Evolutionary conservation across 53 echinoderm and acorn worm genomes (phyloP), one percentile per base, ranked within the genome.

Genomic region (Luidia sarsii): DNA sequence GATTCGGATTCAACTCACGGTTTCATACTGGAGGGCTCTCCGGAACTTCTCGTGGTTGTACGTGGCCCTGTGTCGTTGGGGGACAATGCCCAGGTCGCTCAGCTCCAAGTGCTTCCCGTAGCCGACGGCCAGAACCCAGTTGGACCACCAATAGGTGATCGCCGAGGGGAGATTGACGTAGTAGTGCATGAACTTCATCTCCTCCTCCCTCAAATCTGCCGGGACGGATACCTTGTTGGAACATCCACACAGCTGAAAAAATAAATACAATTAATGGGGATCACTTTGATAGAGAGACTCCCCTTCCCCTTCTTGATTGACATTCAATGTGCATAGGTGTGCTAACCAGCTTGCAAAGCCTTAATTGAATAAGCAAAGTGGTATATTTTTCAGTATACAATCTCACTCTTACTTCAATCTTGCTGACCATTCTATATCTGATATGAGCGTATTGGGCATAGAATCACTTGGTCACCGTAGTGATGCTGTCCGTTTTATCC

Each of bases 1-100:
- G 13, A 27, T 16, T 11, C 29, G 15, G n/a, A 31, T 3, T 2
- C 8, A 48, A 37, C 68, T 24, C 24, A 82, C 82, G 55, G n/a
- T 22, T 57, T 82, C 67, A 14, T 67, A 41, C 29, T 27, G 45
- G 51, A 54, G 56, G 30, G n/a, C 82, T 23, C 33, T 49, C 9
- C 79, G 43, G 57, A 86, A 66, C 36, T 18, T 27, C 27, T 57
- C 68, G 48, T 86, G 79, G 34, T 55, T 56, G 23, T n/a, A 8
- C 53, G 59, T 57, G 20, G 86, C 79, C 50, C 55, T 19, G 49
- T 68, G 68, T 37, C 86, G 57, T 18, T 55, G 35, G 1, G 75
- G 50, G 11, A 75, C 39, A 10, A 48, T 25, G 7, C 88, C 88
- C 22, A 88, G 39, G 66, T 88, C 88, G 35, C 45, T 68, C 34